Conservation (phyloP, 2,113 vertebrate genomes). For the Forbesichthys papilliferus region DNA sequence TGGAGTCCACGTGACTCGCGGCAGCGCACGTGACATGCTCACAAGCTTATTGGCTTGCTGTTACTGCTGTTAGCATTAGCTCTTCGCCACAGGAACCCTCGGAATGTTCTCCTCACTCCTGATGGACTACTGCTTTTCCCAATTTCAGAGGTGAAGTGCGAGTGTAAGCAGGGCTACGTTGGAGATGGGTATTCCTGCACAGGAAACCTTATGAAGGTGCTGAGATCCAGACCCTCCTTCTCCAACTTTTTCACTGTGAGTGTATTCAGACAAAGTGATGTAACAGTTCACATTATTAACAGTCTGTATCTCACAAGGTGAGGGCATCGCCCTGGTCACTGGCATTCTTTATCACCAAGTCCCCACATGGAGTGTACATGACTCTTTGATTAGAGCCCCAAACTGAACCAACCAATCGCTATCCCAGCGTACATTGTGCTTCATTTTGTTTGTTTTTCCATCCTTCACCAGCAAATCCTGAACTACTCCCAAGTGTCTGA, state of each 20-base stretch:
- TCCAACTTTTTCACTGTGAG: slow-evolving; percentile 87
- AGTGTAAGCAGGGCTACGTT: slow-evolving; percentile 85
- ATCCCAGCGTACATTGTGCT: not conserved
- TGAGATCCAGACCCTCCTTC: slow-evolving; percentile 79
- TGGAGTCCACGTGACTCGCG: not conserved
- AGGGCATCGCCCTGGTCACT: too few species aligned
- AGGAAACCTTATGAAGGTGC: slow-evolving; percentile 90
- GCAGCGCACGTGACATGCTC: not conserved
- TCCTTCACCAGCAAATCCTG: slow-evolving; percentile 80
- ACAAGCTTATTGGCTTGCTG: not conserved
- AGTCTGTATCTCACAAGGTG: too few species aligned
- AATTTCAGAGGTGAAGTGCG: slow-evolving; percentile 86
- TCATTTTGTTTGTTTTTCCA: not conserved
- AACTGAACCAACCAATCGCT: not conserved
- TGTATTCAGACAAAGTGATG: not conserved
- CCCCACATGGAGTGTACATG: too few species aligned
- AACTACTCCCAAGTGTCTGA: slow-evolving; percentile 79
- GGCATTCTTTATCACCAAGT: too few species aligned
- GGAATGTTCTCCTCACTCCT: not conserved
- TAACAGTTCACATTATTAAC: too few species aligned
- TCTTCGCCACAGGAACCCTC: too few species aligned
- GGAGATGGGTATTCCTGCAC: slow-evolving; percentile 87
- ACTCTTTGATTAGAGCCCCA: too few species aligned
- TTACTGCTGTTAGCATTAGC: too few species aligned
- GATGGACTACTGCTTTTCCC: slow-evolving; percentile 16